These are phyloP conservation scores for Clupea harengus DNA, from an alignment of 2,113 vertebrate species.

Conservation along the genomic window DNA sequence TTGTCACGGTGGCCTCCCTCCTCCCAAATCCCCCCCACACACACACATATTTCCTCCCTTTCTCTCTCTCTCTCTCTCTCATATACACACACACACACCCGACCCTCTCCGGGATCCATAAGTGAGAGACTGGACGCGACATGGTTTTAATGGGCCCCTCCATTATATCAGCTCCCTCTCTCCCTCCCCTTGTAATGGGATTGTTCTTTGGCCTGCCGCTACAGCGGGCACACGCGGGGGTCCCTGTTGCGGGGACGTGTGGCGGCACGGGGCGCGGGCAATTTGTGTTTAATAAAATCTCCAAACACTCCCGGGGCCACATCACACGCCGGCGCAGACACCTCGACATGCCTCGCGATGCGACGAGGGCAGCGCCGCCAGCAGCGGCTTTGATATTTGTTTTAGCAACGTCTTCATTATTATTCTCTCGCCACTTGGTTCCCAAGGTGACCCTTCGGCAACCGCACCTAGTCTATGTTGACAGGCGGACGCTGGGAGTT, in stretches of 20 bases:
- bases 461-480: not conserved
- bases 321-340: slow-evolving; percentile 50
- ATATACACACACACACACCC: slow-evolving; percentile 25
- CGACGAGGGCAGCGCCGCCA: not conserved
- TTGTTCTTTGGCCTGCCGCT: slow-evolving; percentile 62
- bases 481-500: not conserved
- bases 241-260: slow-evolving; percentile 38
- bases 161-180: slow-evolving; percentile 62
- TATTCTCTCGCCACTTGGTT: slow-evolving; percentile 39
- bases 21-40: slow-evolving; percentile 37
- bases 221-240: slow-evolving; percentile 54
- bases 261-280: slow-evolving; percentile 64
- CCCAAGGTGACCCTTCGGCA: slow-evolving; percentile 53
- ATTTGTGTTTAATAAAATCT: slow-evolving; percentile 70
- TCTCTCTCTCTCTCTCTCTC: not conserved
- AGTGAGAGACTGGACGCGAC: slow-evolving; percentile 65
- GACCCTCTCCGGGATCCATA: slow-evolving; percentile 56
- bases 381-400: slow-evolving; percentile 58
- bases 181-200: slow-evolving; percentile 61
- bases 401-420: slow-evolving; percentile 56
- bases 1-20: slow-evolving; percentile 48
- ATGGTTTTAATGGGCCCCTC: slow-evolving; percentile 69
- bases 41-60: slow-evolving; percentile 26
- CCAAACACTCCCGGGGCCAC: slow-evolving; percentile 58
- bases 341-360: slow-evolving; percentile 46